Conservation (phyloP, 2,888 invertebrate species). For the Agrenia bidenticulata region DNA sequence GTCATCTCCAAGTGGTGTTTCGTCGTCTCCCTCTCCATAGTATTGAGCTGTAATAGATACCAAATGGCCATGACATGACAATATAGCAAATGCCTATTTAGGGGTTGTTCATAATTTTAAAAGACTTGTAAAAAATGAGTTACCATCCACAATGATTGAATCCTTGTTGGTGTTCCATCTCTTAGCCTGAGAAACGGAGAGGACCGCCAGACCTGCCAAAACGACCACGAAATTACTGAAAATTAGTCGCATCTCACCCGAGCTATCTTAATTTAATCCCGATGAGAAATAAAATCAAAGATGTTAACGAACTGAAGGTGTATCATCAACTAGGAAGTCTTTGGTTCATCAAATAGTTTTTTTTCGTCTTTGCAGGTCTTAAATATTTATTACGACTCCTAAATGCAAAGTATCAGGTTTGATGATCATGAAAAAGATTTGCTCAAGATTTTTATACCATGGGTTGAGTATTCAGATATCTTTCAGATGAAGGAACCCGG, state of each 20-base stretch:
- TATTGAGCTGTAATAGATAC: conserved; percentile 21
- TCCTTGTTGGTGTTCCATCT: conserved; percentile 46
- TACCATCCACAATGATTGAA: conserved; percentile 46
- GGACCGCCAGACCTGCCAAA: background rate
- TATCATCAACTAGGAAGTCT: background rate
- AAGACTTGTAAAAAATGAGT: background rate
- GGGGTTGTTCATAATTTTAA: background rate
- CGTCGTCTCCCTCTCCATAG: conserved; percentile 33
- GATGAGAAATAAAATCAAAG: background rate
- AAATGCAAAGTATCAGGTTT: background rate
- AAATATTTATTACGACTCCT: too few relatives aligned
- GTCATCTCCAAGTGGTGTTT: conserved; percentile 28
- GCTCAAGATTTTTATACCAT: background rate
- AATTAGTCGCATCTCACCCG: background rate
- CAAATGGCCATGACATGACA: background rate
- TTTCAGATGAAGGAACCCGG: background rate
- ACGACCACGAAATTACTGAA: background rate
- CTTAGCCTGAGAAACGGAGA: conserved; percentile 20
- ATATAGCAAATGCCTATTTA: background rate
- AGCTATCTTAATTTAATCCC: too few relatives aligned
- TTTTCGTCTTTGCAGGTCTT: background rate
- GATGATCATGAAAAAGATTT: background rate
- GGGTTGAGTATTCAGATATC: background rate
- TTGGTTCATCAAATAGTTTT: background rate
- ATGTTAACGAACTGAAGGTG: background rate